A percentile compares a stretch with the other conserved stretches of the same genome.
Conservation (phyloP, 1,140 invertebrate species). For the Bombus fervidus region DNA sequence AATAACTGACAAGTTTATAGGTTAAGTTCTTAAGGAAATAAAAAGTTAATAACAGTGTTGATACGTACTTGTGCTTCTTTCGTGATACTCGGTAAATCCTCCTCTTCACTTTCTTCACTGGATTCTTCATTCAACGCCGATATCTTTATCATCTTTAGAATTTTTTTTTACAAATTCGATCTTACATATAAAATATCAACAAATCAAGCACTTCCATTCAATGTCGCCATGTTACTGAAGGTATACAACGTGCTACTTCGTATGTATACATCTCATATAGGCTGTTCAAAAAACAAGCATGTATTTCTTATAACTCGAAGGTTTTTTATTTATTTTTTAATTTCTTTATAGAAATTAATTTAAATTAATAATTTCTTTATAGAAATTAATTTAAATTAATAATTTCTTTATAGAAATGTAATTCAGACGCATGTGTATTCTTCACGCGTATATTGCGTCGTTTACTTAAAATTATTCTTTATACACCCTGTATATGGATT, state of each 20-base stretch:
- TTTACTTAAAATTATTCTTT: neutral
- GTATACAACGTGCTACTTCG: neutral
- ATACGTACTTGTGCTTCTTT: slow-evolving; percentile 86
- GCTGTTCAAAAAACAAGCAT: neutral
- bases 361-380: too few relatives aligned
- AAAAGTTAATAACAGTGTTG: neutral
- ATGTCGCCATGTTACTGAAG: slow-evolving; percentile 38
- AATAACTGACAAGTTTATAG: slow-evolving; percentile 37
- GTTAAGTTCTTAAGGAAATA: slow-evolving; percentile 50
- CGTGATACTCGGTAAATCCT: slow-evolving; percentile 83
- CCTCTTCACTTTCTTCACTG: slow-evolving; percentile 84
- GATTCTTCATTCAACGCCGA: slow-evolving; percentile 87
- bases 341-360: neutral
- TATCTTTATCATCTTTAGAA: slow-evolving; percentile 85
- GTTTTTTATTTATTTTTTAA: neutral
- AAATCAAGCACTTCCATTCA: slow-evolving; percentile 52
- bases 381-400: neutral
- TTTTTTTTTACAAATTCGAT: neutral
- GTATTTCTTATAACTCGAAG: neutral
- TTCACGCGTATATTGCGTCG: neutral
- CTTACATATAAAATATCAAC: slow-evolving; percentile 59
- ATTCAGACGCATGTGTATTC: neutral
- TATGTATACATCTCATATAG: neutral
- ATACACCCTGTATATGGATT: slow-evolving; percentile 2
- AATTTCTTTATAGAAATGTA: too few relatives aligned